Evolutionary conservation across 1,140 invertebrate genomes (phyloP).

Genomic region (Nephila pilipes): DNA sequence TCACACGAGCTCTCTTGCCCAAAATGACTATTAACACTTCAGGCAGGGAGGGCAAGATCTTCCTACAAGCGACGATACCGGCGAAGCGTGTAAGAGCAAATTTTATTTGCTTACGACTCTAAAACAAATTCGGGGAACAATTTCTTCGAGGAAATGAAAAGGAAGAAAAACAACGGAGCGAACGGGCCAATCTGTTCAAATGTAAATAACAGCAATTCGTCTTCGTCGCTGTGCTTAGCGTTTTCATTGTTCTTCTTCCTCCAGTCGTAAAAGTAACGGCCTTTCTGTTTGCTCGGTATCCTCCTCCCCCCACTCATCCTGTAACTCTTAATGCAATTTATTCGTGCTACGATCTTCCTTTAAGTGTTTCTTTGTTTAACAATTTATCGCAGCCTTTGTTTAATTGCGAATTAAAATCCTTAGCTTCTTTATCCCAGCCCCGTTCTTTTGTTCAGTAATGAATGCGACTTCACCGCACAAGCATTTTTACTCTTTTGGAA

Average conservation of each 20-base stretch:
- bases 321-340: conserved; percentile 70
- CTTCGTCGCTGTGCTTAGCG: conserved; percentile 6
- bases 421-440: conserved; percentile 47
- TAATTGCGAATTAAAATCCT: conserved; percentile 76
- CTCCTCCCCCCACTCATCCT: not conserved
- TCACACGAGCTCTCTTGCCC: not conserved
- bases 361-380: conserved; percentile 77
- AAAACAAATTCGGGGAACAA: conserved; percentile 24
- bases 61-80: not conserved
- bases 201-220: conserved; percentile 70
- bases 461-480: conserved; percentile 63
- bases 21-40: conserved; percentile 33
- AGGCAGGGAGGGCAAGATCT: not conserved
- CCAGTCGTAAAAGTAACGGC: conserved; percentile 17
- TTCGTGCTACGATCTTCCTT: conserved; percentile 54
- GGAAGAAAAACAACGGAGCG: not conserved
- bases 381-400: conserved; percentile 76
- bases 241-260: conserved; percentile 36
- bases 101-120: conserved; percentile 28
- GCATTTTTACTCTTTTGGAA: conserved; percentile 54
- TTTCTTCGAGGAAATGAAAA: conserved; percentile 17
- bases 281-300: conserved; percentile 3
- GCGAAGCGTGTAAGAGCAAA: conserved; percentile 1
- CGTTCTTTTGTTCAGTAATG: conserved; percentile 54
- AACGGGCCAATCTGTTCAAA: conserved; percentile 54